Conservation (phyloP, 1,140 invertebrate species). For the Panulirus ornatus region DNA sequence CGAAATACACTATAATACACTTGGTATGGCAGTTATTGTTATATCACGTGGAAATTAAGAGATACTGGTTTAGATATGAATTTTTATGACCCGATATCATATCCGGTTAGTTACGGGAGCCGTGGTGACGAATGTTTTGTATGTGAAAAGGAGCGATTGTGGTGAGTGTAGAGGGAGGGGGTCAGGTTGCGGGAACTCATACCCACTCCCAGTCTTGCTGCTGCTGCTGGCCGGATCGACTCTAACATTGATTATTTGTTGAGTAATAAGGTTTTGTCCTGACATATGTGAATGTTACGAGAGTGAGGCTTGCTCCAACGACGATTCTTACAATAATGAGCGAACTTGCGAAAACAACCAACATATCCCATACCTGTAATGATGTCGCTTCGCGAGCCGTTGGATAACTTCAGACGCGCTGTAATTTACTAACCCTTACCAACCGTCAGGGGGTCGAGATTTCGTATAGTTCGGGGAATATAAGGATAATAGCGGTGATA, state of each 20-base stretch:
- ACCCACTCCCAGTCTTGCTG: conserved; percentile 45
- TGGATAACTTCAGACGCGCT: not conserved
- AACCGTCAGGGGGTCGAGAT: not conserved
- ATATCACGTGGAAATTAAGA: conserved; percentile 69
- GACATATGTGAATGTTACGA: conserved; percentile 38
- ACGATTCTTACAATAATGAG: conserved; percentile 50
- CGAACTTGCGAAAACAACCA: conserved; percentile 24
- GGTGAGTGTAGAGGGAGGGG: not conserved
- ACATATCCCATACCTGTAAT: conserved; percentile 3
- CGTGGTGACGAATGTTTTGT: not conserved
- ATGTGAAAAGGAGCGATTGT: conserved; percentile 3
- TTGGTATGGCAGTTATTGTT: conserved; percentile 67
- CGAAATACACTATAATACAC: conserved; percentile 72
- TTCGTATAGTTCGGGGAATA: not conserved
- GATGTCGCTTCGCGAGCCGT: conserved; percentile 4
- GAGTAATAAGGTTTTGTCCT: conserved; percentile 65
- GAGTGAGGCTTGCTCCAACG: conserved; percentile 26
- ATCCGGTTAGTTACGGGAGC: not conserved
- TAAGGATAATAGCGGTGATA: not conserved
- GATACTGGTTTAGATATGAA: conserved; percentile 64
- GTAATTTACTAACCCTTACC: not conserved
- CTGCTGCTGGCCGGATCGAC: conserved; percentile 25
- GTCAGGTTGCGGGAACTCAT: conserved; percentile 59
- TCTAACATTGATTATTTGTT: conserved; percentile 69
- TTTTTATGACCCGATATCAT: conserved; percentile 58